Conservation (phyloP, 2,797 vertebrate species). For the Gymnopithys bicolor region DNA sequence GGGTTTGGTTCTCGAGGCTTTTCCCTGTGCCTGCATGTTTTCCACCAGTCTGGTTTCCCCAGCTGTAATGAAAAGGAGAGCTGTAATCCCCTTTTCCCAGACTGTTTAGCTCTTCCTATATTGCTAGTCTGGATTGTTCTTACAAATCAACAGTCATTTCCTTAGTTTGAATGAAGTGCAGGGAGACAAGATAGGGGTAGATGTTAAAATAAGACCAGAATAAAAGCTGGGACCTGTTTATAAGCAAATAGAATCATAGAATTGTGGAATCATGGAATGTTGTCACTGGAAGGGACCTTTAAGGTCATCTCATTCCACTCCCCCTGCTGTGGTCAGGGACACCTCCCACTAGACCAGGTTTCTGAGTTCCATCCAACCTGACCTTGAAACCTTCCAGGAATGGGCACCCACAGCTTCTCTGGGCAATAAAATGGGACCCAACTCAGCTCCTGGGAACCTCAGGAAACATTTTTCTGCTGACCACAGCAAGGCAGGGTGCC, state of each 20-base stretch:
- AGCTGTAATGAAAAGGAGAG: neutral
- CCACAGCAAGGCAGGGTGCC: neutral
- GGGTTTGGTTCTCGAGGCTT: rapidly evolving
- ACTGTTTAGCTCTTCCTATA: neutral
- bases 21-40: rapidly evolving
- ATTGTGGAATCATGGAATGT: too few relatives aligned
- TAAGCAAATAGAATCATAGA: neutral
- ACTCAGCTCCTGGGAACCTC: neutral
- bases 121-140: neutral
- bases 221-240: neutral
- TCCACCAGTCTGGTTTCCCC: neutral
- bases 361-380: neutral
- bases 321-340: neutral
- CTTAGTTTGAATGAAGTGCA: neutral
- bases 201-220: neutral
- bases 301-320: neutral
- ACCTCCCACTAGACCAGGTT: neutral
- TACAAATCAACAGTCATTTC: neutral
- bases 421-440: neutral
- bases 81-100: neutral
- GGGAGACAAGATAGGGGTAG: neutral
- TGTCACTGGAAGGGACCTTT: neutral
- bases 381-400: neutral
- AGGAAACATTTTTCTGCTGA: neutral
- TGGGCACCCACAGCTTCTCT: neutral